These are phyloP conservation scores for Stenichneumon culpator DNA, from an alignment of 2,888 invertebrate species.

Conservation along the genomic window DNA sequence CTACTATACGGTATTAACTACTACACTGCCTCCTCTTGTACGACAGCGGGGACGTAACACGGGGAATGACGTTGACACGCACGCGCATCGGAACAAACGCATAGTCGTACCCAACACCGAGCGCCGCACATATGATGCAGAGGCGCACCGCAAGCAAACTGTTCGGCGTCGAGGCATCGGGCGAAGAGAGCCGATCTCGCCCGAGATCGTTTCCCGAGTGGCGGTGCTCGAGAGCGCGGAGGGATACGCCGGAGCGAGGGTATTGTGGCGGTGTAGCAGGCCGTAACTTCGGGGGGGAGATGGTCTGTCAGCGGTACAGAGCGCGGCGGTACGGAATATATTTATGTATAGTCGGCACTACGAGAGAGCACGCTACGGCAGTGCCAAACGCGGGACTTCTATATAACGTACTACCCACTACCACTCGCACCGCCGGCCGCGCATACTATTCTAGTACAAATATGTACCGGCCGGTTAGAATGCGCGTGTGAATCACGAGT, in stretches of 20 bases:
- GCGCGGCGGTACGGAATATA: constrained; percentile 19
- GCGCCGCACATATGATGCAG: constrained; percentile 45
- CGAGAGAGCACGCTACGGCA: constrained; percentile 36
- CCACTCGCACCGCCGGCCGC: constrained; percentile 17
- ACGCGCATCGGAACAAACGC: constrained; percentile 30
- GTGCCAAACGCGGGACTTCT: constrained; percentile 61
- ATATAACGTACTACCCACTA: constrained; percentile 43
- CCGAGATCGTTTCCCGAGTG: constrained; percentile 47
- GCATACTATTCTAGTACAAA: constrained; percentile 21
- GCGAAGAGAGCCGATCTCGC: constrained; percentile 53
- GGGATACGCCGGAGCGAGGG: constrained; percentile 51
- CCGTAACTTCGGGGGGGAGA: constrained; percentile 60
- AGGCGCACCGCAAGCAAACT: constrained; percentile 56
- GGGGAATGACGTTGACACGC: constrained; percentile 45
- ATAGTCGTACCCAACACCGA: constrained; percentile 29
- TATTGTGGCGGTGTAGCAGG: constrained; percentile 58
- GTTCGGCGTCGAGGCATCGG: constrained; percentile 54
- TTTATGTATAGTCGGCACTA: constrained; percentile 54
- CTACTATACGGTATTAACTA: constrained; percentile 20
- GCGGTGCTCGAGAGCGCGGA: constrained; percentile 25
- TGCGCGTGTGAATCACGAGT: constrained; percentile 65
- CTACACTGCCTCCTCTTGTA: constrained; percentile 6
- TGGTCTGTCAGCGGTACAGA: constrained; percentile 58
- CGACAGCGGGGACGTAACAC: constrained; percentile 55
- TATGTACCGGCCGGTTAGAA: constrained; percentile 51